phyloP scores from a whole-genome alignment of 2,888 invertebrate species.

The Tipula helvola region DNA sequence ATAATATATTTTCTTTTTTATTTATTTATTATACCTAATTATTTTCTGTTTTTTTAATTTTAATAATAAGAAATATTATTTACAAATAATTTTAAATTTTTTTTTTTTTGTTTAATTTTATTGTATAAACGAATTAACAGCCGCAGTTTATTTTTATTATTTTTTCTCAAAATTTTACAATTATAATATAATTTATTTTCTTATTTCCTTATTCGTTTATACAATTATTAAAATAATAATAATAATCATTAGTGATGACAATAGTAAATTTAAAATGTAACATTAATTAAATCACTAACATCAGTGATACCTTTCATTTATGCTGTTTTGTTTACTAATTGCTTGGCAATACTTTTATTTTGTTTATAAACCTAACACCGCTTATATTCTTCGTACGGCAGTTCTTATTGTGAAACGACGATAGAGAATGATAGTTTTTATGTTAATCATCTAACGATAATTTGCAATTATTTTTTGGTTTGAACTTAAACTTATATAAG shows the following conservation, averaged over 20 bases:
- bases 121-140: conserved; percentile 4
- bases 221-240: not conserved
- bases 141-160: not conserved
- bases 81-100: not conserved
- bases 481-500: no score
- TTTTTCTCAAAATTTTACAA: not conserved
- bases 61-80: not conserved
- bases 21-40: not conserved
- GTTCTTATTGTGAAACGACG: no score
- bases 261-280: not conserved
- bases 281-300: not conserved
- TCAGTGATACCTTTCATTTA: not conserved
- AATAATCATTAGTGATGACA: not conserved
- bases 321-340: not conserved
- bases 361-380: no score
- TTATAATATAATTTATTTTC: not conserved
- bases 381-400: no score
- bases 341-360: not conserved
- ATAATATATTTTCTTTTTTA: not conserved
- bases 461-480: no score
- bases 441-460: no score
- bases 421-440: no score
- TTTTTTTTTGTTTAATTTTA: not conserved
- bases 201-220: not conserved
- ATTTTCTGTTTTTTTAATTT: not conserved